phyloP scores from a whole-genome alignment of 2,797 vertebrate genomes.

The Dryobates pubescens region DNA sequence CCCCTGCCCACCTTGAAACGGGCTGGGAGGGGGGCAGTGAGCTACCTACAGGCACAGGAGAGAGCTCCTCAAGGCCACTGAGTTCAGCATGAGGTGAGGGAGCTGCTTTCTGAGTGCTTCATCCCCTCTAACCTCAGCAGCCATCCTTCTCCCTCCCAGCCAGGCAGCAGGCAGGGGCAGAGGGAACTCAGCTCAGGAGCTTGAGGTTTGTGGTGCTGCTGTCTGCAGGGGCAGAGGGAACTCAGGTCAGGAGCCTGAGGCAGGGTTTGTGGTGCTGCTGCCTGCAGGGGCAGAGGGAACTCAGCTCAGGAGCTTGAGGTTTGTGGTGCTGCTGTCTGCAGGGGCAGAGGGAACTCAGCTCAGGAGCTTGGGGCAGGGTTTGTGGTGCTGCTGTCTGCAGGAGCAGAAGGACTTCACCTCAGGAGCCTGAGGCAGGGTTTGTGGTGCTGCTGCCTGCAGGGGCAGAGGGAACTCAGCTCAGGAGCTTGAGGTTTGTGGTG shows the following conservation, averaged over 20 bases:
- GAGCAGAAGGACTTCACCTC: background rate
- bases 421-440: background rate
- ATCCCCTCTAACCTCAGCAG: background rate
- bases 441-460: background rate
- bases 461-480: background rate
- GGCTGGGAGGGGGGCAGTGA: background rate
- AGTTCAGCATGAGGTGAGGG: background rate
- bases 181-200: background rate
- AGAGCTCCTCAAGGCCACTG: background rate
- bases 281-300: no score
- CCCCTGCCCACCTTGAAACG: background rate
- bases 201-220: no score
- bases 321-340: background rate
- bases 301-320: background rate
- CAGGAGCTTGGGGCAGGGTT: background rate
- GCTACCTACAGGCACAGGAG: background rate
- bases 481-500: background rate
- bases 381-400: background rate
- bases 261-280: no score
- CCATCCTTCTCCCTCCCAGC: background rate
- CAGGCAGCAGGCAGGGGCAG: background rate
- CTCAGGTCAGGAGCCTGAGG: background rate
- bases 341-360: background rate
- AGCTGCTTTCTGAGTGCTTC: background rate
- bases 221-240: background rate